These are phyloP conservation scores for Xiphophorus maculatus DNA, from an alignment of 2,113 vertebrate genomes.

Conservation along the genomic window DNA sequence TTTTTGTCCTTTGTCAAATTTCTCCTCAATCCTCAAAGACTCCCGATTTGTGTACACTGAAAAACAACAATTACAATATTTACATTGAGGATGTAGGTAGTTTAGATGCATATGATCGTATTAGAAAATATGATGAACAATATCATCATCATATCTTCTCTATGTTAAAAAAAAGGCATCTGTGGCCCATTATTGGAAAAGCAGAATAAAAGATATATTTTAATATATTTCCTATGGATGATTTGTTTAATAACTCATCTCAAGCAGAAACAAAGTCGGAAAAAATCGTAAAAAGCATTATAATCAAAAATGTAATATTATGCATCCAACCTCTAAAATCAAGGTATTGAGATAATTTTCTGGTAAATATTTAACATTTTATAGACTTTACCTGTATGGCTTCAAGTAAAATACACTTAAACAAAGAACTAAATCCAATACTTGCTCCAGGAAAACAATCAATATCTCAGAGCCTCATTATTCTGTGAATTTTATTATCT, in stretches of 20 bases:
- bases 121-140: not conserved
- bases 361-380: not conserved
- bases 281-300: not conserved
- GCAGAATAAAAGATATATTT: not conserved
- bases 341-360: not conserved
- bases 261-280: not conserved
- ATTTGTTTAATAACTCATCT: not conserved
- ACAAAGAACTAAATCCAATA: not conserved
- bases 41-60: constrained; percentile 75
- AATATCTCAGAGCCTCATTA: constrained; percentile 11
- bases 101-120: not conserved
- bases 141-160: not conserved
- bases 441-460: not conserved
- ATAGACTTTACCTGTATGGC: not conserved
- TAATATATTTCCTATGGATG: not conserved
- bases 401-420: constrained; percentile 4
- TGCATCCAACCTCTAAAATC: not conserved
- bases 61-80: constrained; percentile 32
- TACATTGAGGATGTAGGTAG: not conserved
- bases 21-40: constrained; percentile 57
- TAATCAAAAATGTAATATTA: not conserved
- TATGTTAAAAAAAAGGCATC: no score
- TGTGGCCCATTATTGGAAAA: no score
- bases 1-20: constrained; percentile 10
- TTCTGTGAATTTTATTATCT: constrained; percentile 6